phyloP scores from a whole-genome alignment of 2,797 vertebrate species.

The Sparidentex hasta region DNA sequence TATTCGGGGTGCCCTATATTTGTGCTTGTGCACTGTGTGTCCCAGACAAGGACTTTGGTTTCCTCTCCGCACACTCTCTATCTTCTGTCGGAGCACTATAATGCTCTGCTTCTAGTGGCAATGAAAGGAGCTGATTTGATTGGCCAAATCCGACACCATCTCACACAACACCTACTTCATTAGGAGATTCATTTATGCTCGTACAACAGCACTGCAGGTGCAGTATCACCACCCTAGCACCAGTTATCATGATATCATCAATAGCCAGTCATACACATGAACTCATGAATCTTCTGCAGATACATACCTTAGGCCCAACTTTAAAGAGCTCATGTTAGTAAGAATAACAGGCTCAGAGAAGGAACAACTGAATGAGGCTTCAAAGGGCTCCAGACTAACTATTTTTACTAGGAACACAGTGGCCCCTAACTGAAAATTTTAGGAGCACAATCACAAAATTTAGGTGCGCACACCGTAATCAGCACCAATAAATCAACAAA shows the following conservation, averaged over 20 bases:
- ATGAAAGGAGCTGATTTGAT: slow-evolving; percentile 39
- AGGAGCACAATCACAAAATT: no score
- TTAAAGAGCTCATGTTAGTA: background rate
- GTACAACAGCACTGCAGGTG: slow-evolving; percentile 10
- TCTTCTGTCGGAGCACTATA: slow-evolving; percentile 29
- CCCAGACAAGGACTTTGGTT: slow-evolving; percentile 56
- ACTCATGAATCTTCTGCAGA: background rate
- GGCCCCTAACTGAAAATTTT: no score
- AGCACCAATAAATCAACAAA: no score
- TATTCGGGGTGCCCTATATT: slow-evolving; percentile 65
- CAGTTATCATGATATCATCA: background rate
- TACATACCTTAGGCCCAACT: background rate
- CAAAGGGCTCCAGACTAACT: no score
- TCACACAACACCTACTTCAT: slow-evolving; percentile 40
- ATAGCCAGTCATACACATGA: slow-evolving; percentile 6
- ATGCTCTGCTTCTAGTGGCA: slow-evolving; percentile 31
- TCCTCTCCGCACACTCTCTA: slow-evolving; percentile 27
- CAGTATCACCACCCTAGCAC: background rate
- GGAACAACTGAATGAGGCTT: background rate
- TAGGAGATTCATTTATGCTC: slow-evolving; percentile 20
- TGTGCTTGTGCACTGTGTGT: slow-evolving; percentile 50
- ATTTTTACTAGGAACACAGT: no score
- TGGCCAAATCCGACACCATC: slow-evolving; percentile 29
- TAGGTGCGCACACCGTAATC: no score
- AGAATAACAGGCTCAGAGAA: slow-evolving; percentile 3